phyloP scores from a whole-genome alignment of 2,113 vertebrate species.

The Lamprotornis superbus region DNA sequence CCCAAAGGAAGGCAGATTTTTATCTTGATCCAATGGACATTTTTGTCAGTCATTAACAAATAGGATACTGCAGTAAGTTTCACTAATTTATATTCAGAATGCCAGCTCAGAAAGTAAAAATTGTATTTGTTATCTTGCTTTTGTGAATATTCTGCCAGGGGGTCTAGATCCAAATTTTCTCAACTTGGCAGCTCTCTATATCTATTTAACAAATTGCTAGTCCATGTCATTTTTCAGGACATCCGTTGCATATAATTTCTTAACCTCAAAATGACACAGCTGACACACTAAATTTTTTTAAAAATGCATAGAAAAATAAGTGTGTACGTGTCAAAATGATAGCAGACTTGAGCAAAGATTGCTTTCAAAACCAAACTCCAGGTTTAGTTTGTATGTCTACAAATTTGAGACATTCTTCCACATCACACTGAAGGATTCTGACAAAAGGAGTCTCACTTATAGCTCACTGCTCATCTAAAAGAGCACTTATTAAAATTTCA shows the following conservation, averaged over 20 bases:
- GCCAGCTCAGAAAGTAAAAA: neutral
- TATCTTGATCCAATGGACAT: neutral
- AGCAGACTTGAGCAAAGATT: neutral
- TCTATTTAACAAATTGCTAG: slow-evolving; percentile 17
- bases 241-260: neutral
- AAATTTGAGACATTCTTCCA: neutral
- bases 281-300: neutral
- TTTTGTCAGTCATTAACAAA: neutral
- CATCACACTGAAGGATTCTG: neutral
- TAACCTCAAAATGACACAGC: neutral
- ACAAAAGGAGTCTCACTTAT: neutral
- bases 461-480: neutral
- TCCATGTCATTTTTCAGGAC: neutral
- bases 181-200: neutral
- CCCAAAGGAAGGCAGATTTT: neutral
- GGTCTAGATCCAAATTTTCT: neutral
- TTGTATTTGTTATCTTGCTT: neutral
- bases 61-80: neutral
- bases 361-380: neutral
- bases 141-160: neutral
- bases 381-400: neutral
- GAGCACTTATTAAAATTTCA: neutral
- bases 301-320: neutral
- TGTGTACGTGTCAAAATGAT: neutral
- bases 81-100: neutral